These are phyloP conservation scores for Minunthozetes semirufus DNA, from an alignment of 2,888 invertebrate genomes.

Conservation along the genomic window DNA sequence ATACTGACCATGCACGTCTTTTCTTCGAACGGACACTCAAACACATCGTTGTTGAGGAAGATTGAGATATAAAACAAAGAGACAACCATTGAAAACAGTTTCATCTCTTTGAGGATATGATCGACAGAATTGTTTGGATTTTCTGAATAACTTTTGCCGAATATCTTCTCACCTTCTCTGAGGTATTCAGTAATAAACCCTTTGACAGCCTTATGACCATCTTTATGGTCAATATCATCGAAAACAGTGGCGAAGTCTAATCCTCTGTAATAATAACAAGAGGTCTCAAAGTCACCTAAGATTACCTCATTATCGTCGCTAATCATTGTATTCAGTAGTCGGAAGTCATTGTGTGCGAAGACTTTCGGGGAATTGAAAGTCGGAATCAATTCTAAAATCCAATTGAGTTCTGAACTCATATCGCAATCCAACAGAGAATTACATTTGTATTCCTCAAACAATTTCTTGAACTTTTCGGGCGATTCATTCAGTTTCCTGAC, in stretches of 20 bases:
- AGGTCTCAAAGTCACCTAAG: conserved; percentile 25
- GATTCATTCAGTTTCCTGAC: too few relatives aligned
- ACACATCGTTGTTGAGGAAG: neutral
- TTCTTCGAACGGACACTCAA: too few relatives aligned
- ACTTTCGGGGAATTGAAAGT: too few relatives aligned
- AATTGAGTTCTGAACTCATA: too few relatives aligned
- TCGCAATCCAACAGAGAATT: too few relatives aligned
- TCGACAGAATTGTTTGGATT: neutral
- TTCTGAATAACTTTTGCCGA: neutral
- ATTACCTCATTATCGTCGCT: neutral
- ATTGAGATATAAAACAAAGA: neutral
- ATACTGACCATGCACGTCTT: too few relatives aligned
- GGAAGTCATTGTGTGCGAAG: too few relatives aligned
- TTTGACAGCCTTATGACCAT: neutral
- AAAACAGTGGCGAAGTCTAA: conserved; percentile 11
- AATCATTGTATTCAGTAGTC: too few relatives aligned
- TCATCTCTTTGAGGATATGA: neutral
- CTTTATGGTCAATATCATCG: neutral
- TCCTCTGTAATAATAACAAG: conserved; percentile 15
- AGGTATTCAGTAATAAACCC: neutral
- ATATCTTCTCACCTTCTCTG: neutral
- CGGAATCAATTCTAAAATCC: too few relatives aligned
- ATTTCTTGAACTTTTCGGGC: too few relatives aligned
- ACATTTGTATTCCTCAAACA: too few relatives aligned
- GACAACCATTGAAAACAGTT: neutral